Evolutionary conservation across 2,888 invertebrate species (phyloP).

Genomic region (Endotricha flammealis): DNA sequence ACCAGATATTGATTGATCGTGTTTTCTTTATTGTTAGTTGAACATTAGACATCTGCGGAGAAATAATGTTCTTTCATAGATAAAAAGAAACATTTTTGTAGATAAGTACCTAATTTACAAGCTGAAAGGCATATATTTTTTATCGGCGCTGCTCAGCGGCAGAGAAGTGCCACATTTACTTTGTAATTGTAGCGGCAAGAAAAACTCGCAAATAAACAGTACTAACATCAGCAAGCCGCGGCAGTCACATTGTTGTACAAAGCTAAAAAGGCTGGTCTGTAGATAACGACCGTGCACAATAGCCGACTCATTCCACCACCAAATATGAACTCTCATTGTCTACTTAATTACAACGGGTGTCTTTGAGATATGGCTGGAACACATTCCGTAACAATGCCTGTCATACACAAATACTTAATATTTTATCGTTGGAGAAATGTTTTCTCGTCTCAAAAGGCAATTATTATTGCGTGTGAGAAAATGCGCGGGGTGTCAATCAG

Average conservation of each 20-base stretch:
- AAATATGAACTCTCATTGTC: slow-evolving; percentile 72
- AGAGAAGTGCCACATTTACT: slow-evolving; percentile 5
- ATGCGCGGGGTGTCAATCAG: slow-evolving; percentile 14
- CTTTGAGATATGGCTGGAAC: slow-evolving; percentile 64
- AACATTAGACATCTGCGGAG: no score
- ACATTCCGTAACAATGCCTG: slow-evolving; percentile 58
- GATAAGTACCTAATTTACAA: no score
- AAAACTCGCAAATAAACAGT: slow-evolving; percentile 40
- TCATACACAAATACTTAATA: slow-evolving; percentile 69
- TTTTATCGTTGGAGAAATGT: slow-evolving; percentile 55
- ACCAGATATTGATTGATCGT: no score
- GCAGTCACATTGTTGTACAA: slow-evolving; percentile 53
- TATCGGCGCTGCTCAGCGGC: neutral
- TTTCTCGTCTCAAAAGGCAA: slow-evolving; percentile 47
- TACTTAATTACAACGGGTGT: slow-evolving; percentile 72
- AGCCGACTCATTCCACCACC: slow-evolving; percentile 45
- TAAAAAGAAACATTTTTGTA: no score
- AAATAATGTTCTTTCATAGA: no score
- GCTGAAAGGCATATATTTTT: no score
- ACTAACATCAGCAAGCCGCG: slow-evolving; percentile 31
- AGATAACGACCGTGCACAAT: slow-evolving; percentile 66
- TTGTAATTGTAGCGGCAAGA: slow-evolving; percentile 9
- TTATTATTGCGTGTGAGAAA: slow-evolving; percentile 34
- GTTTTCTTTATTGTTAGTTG: no score
- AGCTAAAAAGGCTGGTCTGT: slow-evolving; percentile 65